Percentiles rank a stretch among this genome's conserved stretches.
Evolutionary conservation across 1,140 invertebrate genomes (phyloP).

Genomic region (Orchestia grillus): DNA sequence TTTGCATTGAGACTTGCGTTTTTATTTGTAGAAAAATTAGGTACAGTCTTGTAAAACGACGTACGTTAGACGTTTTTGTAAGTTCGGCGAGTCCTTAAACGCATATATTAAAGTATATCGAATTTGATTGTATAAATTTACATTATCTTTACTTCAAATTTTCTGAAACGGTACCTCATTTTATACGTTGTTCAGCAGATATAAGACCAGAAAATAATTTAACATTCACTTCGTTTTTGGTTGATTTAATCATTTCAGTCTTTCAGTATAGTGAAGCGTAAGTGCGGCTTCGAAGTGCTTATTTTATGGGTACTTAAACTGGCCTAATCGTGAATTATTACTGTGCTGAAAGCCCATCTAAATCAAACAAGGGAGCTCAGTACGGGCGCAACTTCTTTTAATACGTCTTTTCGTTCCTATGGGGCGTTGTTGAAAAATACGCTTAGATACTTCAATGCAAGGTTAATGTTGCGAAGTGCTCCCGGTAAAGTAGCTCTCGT

Average conservation of each 20-base stretch:
- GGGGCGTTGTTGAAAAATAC: constrained; percentile 21
- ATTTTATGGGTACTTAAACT: constrained; percentile 54
- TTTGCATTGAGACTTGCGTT: too few relatives aligned
- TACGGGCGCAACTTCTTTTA: background rate
- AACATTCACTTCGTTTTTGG: background rate
- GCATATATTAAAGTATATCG: too few relatives aligned
- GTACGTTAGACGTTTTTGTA: too few relatives aligned
- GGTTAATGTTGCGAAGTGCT: background rate
- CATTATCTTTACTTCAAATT: background rate
- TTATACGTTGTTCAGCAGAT: background rate
- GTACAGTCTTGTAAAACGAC: too few relatives aligned
- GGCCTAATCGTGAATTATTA: constrained; percentile 52
- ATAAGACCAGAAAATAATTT: background rate
- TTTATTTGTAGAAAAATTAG: too few relatives aligned
- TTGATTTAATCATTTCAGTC: constrained; percentile 30
- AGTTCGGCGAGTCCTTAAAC: too few relatives aligned
- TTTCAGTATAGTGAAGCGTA: background rate
- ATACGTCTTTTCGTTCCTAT: background rate
- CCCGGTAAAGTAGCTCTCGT: background rate
- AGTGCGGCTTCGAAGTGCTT: constrained; percentile 43
- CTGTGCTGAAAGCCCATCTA: constrained; percentile 3
- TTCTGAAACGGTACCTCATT: background rate
- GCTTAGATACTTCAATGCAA: background rate
- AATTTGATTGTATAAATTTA: too few relatives aligned
- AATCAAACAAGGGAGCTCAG: constrained; percentile 15